phyloP scores from a whole-genome alignment of 2,888 invertebrate genomes.

The Pharmacophagus antenor region DNA sequence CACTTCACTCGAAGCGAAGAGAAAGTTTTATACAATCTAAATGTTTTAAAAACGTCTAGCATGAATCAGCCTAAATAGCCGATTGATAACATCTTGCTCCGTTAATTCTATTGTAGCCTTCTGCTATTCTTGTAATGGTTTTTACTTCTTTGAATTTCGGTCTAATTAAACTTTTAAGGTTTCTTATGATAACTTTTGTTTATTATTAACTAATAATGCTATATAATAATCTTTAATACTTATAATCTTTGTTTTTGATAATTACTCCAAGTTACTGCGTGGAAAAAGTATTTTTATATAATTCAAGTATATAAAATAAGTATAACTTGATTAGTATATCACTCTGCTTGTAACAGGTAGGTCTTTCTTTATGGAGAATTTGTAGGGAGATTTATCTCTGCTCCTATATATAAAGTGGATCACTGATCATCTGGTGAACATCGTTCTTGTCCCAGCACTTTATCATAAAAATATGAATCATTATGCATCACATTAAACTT shows the following conservation, averaged over 20 bases:
- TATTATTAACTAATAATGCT: neutral
- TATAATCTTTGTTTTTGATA: no score
- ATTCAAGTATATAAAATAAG: neutral
- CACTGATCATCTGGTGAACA: neutral
- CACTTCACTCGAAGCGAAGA: constrained; percentile 62
- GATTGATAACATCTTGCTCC: constrained; percentile 49
- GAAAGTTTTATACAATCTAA: constrained; percentile 64
- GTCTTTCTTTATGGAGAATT: neutral
- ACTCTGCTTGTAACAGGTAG: neutral
- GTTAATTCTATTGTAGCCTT: constrained; percentile 48
- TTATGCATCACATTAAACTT: no score
- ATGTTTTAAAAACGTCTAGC: constrained; percentile 56
- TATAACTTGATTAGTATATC: neutral
- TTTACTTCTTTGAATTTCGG: constrained; percentile 11
- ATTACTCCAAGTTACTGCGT: no score
- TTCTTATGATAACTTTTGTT: neutral
- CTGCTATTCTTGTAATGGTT: constrained; percentile 35
- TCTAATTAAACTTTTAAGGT: constrained; percentile 8
- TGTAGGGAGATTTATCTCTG: neutral
- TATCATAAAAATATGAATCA: no score
- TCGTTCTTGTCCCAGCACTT: no score
- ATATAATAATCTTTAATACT: neutral
- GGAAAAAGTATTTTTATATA: neutral
- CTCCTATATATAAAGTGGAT: neutral
- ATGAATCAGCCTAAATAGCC: constrained; percentile 50